Percentiles rank a stretch among this genome's conserved stretches.
Evolutionary conservation across 2,113 vertebrate genomes (phyloP).

Genomic region (Nerophis ophidion): DNA sequence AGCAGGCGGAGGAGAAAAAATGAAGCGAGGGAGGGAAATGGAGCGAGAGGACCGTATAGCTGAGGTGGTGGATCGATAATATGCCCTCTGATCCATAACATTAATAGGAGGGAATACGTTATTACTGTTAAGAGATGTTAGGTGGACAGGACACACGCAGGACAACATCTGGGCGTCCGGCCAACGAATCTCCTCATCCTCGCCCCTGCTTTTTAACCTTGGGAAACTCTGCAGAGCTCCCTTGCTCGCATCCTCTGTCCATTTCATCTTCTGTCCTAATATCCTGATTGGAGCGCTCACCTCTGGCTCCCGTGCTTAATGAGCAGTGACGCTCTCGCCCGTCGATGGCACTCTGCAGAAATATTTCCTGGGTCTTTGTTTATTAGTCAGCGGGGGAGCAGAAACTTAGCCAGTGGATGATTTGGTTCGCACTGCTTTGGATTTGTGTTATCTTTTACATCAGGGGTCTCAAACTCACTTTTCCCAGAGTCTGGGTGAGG

Average conservation of each 20-base stretch:
- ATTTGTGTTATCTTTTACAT: too few species aligned
- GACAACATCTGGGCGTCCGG: slow-evolving; percentile 47
- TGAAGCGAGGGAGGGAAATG: slow-evolving; percentile 4
- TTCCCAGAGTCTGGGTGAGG: too few species aligned
- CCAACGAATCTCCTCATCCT: slow-evolving; percentile 36
- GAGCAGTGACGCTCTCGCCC: slow-evolving; percentile 32
- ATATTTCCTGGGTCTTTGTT: background rate
- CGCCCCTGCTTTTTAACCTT: slow-evolving; percentile 12
- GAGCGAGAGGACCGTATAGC: slow-evolving; percentile 23
- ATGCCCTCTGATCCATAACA: slow-evolving; percentile 53
- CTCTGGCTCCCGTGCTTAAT: slow-evolving; percentile 52
- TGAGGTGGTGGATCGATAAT: slow-evolving; percentile 49
- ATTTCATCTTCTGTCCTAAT: slow-evolving; percentile 53
- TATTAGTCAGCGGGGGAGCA: background rate
- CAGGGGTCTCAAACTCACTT: too few species aligned
- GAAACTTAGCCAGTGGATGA: background rate
- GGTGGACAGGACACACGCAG: slow-evolving; percentile 30
- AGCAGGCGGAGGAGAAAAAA: slow-evolving; percentile 1
- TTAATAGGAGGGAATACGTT: slow-evolving; percentile 60
- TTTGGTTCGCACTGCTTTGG: background rate
- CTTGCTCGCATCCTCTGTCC: slow-evolving; percentile 20
- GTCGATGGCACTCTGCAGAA: slow-evolving; percentile 3
- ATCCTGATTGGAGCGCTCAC: slow-evolving; percentile 62
- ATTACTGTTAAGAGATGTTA: slow-evolving; percentile 59
- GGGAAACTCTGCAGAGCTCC: slow-evolving; percentile 11